Percentiles rank a stretch among this genome's conserved stretches.
phyloP scores from a whole-genome alignment of 1,140 invertebrate species.

The Drosophila mojavensis region DNA sequence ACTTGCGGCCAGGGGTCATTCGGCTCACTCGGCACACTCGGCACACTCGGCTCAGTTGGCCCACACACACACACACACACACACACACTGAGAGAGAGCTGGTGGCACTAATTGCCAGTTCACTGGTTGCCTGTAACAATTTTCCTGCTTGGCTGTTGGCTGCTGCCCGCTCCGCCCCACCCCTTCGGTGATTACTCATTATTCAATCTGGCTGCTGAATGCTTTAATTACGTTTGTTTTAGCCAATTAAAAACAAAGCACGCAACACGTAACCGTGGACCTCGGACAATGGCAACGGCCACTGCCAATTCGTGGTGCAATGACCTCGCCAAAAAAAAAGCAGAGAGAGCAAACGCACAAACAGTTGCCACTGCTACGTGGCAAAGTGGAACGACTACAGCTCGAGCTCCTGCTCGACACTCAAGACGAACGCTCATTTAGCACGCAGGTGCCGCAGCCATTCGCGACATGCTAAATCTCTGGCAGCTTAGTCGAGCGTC shows the following conservation, averaged over 20 bases:
- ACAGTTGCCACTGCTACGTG: no score
- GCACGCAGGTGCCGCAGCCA: slow-evolving; percentile 63
- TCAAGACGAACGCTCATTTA: slow-evolving; percentile 50
- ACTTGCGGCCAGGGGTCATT: not conserved
- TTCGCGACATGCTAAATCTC: slow-evolving; percentile 47
- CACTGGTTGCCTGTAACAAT: not conserved
- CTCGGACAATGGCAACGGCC: slow-evolving; percentile 16
- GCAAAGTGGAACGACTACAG: no score
- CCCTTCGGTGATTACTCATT: slow-evolving; percentile 62
- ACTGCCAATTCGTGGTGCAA: slow-evolving; percentile 53
- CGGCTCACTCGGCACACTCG: no score
- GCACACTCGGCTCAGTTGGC: not conserved
- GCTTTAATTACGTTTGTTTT: slow-evolving; percentile 74
- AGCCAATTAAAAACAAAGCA: slow-evolving; percentile 68
- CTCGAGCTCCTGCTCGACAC: not conserved
- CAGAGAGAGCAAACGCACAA: no score
- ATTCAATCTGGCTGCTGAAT: slow-evolving; percentile 74
- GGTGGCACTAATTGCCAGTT: slow-evolving; percentile 40
- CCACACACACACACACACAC: not conserved
- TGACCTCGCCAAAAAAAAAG: slow-evolving; percentile 55
- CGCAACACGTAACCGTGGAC: slow-evolving; percentile 39
- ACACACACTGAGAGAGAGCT: not conserved
- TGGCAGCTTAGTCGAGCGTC: slow-evolving; percentile 40
- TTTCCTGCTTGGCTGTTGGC: not conserved
- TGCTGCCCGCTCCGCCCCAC: not conserved